Conservation (phyloP, 2,888 invertebrate genomes). For the Hoplodrina ambigua region DNA sequence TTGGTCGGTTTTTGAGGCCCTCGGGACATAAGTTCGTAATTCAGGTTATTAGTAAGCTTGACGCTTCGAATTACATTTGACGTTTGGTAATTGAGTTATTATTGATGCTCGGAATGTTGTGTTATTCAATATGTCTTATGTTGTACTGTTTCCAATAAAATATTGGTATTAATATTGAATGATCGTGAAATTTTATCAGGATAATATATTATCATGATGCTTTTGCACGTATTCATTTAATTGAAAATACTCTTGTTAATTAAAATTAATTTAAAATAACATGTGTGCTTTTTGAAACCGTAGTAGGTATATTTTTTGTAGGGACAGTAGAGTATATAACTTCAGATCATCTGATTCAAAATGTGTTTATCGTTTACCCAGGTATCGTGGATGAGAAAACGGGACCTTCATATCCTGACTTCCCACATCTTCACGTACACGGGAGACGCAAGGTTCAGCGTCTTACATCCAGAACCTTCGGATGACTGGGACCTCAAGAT, state of each 20-base stretch:
- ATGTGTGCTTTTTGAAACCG: neutral
- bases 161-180: neutral
- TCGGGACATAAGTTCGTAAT: constrained; percentile 54
- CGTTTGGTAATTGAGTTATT: constrained; percentile 59
- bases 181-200: neutral
- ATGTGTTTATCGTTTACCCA: constrained; percentile 73
- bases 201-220: neutral
- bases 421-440: constrained; percentile 95
- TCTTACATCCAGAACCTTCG: constrained; percentile 95
- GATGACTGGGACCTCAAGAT: constrained; percentile 97
- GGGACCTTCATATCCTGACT: constrained; percentile 96
- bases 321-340: neutral
- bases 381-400: constrained; percentile 96
- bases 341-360: neutral
- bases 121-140: neutral
- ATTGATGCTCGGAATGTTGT: constrained; percentile 35
- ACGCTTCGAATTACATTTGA: constrained; percentile 54
- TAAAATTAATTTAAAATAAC: neutral
- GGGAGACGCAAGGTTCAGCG: constrained; percentile 96
- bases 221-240: neutral
- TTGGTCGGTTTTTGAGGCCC: constrained; percentile 56
- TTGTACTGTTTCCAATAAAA: constrained; percentile 6
- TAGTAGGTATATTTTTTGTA: neutral
- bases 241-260: neutral
- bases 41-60: constrained; percentile 46